phyloP scores from a whole-genome alignment of 2,113 vertebrate genomes.

The Platichthys flesus region DNA sequence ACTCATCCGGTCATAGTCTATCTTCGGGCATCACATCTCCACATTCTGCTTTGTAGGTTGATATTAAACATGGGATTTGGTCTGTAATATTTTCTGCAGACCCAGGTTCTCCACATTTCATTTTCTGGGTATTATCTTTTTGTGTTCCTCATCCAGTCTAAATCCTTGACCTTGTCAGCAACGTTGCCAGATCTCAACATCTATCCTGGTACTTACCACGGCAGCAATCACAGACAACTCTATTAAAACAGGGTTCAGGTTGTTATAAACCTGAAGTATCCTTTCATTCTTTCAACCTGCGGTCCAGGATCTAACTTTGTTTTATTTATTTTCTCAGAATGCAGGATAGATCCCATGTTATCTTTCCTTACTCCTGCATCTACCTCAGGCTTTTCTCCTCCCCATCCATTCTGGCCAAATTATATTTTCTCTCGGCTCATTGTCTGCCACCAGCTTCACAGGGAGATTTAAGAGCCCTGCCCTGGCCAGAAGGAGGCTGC shows the following conservation, averaged over 20 bases:
- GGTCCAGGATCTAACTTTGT: too few species aligned
- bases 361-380: conserved; percentile 25
- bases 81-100: too few species aligned
- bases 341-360: neutral
- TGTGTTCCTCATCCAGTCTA: too few species aligned
- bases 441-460: conserved; percentile 39
- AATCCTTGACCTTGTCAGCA: too few species aligned
- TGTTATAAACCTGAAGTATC: neutral
- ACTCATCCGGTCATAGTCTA: too few species aligned
- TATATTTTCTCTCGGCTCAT: conserved; percentile 15
- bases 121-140: too few species aligned
- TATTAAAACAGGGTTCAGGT: neutral
- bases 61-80: too few species aligned
- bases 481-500: conserved; percentile 20
- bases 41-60: too few species aligned
- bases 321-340: neutral
- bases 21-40: too few species aligned
- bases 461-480: conserved; percentile 42
- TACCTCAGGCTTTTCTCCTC: conserved; percentile 18
- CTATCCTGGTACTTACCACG: too few species aligned
- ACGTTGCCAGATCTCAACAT: too few species aligned
- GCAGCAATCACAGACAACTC: neutral
- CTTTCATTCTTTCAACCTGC: neutral
- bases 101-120: too few species aligned
- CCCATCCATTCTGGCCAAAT: conserved; percentile 27